Percentiles rank a stretch among this genome's conserved stretches.
phyloP scores from a whole-genome alignment of 2,113 vertebrate species.

The human region GRCh38 chr5:146623501-146624000 shows the following conservation, averaged over 20 bases:
- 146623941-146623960: constrained; percentile 9
- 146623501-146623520: constrained; percentile 1
- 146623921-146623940: neutral
- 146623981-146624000: neutral
- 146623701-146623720: constrained; percentile 37
- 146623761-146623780: neutral
- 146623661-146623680: constrained; percentile 43
- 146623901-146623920: constrained; percentile 63
- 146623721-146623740: neutral
- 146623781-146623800: neutral
- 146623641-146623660: constrained; percentile 12
- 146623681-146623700: constrained; percentile 38
- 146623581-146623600: neutral
- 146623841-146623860: neutral
- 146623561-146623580: neutral
- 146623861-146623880: neutral
- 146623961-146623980: constrained; percentile 38
- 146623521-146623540: neutral
- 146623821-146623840: constrained; percentile 7
- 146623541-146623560: neutral
- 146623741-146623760: neutral
- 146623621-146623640: neutral
- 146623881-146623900: neutral
- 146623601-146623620: constrained; percentile 43
- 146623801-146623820: neutral